Conservation (phyloP, 2,888 invertebrate species). For the Lordiphosa fenestrarum region DNA sequence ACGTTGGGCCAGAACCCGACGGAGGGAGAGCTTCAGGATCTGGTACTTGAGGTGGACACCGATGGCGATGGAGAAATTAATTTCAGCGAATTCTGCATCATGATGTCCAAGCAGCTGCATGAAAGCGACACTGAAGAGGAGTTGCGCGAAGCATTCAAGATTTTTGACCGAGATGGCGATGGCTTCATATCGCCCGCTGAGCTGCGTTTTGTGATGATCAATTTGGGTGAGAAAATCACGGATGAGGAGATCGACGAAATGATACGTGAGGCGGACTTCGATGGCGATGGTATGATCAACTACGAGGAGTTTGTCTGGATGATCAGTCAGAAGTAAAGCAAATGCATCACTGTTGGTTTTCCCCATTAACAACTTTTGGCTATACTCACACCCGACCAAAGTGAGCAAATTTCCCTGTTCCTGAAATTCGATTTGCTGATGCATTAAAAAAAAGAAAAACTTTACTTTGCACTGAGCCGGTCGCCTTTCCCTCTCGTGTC, state of each 20-base stretch:
- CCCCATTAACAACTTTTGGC: conserved; percentile 21
- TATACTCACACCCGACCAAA: conserved; percentile 22
- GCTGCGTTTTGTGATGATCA: conserved; percentile 98
- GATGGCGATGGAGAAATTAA: conserved; percentile 92
- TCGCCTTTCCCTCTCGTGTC: conserved; percentile 19
- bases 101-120: conserved; percentile 99
- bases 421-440: conserved; percentile 66
- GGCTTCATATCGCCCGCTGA: conserved; percentile 98
- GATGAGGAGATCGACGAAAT: conserved; percentile 99
- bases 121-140: conserved; percentile 99
- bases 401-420: conserved; percentile 57
- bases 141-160: conserved; percentile 84
- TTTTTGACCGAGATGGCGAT: conserved; percentile 98
- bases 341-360: background rate
- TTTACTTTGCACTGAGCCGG: conserved; percentile 26
- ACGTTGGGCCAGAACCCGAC: conserved; percentile 99
- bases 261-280: conserved; percentile 98
- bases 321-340: conserved; percentile 95
- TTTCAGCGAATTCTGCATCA: conserved; percentile 98
- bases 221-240: conserved; percentile 98
- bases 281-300: conserved; percentile 96
- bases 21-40: conserved; percentile 98
- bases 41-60: conserved; percentile 98
- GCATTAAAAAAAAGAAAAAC: conserved; percentile 50
- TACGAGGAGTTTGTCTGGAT: conserved; percentile 93